phyloP scores from a whole-genome alignment of 2,113 vertebrate genomes.

The Chrysochloris asiatica region DNA sequence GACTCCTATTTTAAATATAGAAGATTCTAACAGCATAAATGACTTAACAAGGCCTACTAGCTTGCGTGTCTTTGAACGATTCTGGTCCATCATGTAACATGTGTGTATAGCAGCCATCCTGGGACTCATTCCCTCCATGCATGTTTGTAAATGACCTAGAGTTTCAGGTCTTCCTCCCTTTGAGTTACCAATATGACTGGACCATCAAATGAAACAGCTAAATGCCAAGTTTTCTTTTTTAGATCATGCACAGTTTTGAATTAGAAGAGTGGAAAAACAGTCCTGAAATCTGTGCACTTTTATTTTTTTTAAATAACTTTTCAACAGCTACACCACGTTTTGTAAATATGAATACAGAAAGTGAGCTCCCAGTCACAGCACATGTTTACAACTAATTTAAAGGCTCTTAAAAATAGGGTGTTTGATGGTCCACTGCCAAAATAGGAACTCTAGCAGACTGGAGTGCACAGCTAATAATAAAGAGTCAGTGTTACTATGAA shows the following conservation, averaged over 20 bases:
- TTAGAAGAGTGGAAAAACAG: neutral
- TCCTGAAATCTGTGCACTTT: constrained; percentile 44
- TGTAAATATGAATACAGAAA: constrained; percentile 73
- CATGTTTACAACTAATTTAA: constrained; percentile 79
- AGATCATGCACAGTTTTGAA: constrained; percentile 40
- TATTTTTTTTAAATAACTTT: constrained; percentile 65
- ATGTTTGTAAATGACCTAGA: constrained; percentile 49
- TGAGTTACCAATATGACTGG: constrained; percentile 70
- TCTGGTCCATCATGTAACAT: constrained; percentile 72
- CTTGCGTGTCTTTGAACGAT: constrained; percentile 72
- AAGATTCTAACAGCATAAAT: constrained; percentile 52
- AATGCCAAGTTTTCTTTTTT: constrained; percentile 4
- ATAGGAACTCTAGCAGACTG: constrained; percentile 77
- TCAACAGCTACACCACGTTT: constrained; percentile 59
- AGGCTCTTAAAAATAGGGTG: constrained; percentile 83
- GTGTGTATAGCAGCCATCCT: constrained; percentile 58
- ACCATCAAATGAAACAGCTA: constrained; percentile 61
- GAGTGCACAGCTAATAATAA: constrained; percentile 79
- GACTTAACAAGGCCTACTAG: constrained; percentile 70
- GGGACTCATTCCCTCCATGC: constrained; percentile 63
- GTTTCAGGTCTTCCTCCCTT: constrained; percentile 50
- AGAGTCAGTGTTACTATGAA: constrained; percentile 76
- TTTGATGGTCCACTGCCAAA: constrained; percentile 83
- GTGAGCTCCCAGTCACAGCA: constrained; percentile 71
- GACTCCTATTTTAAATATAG: constrained; percentile 71